Conservation (phyloP, 1,140 invertebrate species). For the Physella acuta region DNA sequence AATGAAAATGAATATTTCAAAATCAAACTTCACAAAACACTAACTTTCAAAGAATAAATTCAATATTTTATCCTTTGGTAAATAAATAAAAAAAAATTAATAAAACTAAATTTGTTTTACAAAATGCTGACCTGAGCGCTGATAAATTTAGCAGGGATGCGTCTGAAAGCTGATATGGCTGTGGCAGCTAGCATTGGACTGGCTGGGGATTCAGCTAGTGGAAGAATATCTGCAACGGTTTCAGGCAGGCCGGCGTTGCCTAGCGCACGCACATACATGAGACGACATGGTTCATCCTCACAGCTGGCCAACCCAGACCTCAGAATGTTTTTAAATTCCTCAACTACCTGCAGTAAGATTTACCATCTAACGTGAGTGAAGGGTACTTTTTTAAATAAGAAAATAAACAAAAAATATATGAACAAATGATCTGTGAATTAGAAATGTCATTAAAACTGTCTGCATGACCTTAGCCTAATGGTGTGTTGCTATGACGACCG, state of each 20-base stretch:
- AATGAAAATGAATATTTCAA: too few species aligned
- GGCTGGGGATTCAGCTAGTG: constrained; percentile 31
- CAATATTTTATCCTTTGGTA: neutral
- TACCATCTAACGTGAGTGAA: too few species aligned
- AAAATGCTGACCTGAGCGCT: neutral
- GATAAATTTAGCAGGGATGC: constrained; percentile 10
- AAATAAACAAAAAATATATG: too few species aligned
- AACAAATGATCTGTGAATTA: too few species aligned
- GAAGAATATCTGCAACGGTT: constrained; percentile 37
- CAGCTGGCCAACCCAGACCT: constrained; percentile 35
- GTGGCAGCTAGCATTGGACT: constrained; percentile 40
- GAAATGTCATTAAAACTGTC: too few species aligned
- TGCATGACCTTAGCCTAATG: too few species aligned
- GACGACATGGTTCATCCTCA: constrained; percentile 42
- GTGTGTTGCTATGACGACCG: too few species aligned
- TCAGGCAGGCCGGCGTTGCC: constrained; percentile 50
- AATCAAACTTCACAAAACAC: too few species aligned
- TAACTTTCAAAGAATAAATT: too few species aligned
- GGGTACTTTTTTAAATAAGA: neutral
- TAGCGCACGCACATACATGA: constrained; percentile 47
- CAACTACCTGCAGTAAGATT: constrained; percentile 34
- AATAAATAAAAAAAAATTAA: neutral
- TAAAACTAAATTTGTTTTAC: neutral
- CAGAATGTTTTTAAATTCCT: constrained; percentile 37
- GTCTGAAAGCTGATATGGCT: constrained; percentile 38